Evolutionary conservation across 2,113 vertebrate species (phyloP), one percentile per base, ranked within the genome.

Genomic region (Casuarius casuarius): DNA sequence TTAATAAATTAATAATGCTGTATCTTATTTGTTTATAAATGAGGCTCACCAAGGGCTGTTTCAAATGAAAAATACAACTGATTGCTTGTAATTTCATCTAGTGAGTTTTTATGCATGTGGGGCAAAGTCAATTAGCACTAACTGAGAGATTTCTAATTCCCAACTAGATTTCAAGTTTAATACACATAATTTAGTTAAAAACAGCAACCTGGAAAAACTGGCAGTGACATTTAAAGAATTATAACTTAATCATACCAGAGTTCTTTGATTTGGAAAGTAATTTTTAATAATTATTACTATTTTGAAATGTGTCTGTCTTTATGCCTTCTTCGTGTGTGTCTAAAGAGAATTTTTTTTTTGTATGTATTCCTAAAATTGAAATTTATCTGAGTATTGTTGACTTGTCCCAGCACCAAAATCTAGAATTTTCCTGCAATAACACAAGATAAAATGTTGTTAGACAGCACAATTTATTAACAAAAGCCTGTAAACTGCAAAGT

Each of bases 51-150:
- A 22, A 90, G 90, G 92, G 91, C 96, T 91, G 80, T 97, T 88
- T 97, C 97, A 97, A 97, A 97, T 97, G 94, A 97, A 97, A 93
- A 98, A 97, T 79, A 93, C 31, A 31, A 86, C 86, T 61, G 29
- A 97, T 98, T 95, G 79, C 95, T 96, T 97, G 89, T 97, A 97
- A 97, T 98, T 97, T 97, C 98, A 98, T 97, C 95, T 96, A 93
- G 92, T 68, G 61, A 98, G 75, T 96, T 97, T 97, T 97, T 97
- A 88, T 96, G 95, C 52, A 4, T 90, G 58, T 97, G 94, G 96
- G 81, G 93, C 90, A 91, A 98, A 97, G 93, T 89, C 95, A 97
- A 95, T 98, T 98, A 97, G 90, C 63, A 93, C 96, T 97, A 94
- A 92, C 90, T 71, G 85, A 77, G 95, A 95, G 76, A 58, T 84